Base-by-base conservation (phyloP, 2,888 invertebrate species). In the Drosophila barbarae region DNA sequence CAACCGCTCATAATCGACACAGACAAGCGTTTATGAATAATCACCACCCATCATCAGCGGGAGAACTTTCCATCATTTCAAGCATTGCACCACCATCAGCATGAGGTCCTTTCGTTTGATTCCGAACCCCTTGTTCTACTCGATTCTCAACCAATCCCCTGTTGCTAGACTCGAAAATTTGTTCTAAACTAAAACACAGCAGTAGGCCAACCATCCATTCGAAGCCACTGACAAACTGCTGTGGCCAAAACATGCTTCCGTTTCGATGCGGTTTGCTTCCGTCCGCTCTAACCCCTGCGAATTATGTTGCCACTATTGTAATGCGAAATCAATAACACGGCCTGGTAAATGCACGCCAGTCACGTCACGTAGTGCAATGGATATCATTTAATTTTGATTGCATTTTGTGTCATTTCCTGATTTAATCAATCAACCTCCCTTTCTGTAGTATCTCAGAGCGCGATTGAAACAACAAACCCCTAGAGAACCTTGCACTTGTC, bases 251-350 rank as follows among this genome's bases (percentile, higher is more conserved):
- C 7, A 21, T 13, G 42, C 55, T 67, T 54, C 55, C 68, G 68
- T 21, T 63, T 54, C 32, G 68, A 36, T 67, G 56, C 55, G 47
- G 49, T 35, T 66, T 32, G 13, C 1, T 7, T 5, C 1, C 26
- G 3, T 5, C 12, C 5, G 13, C 26, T 58, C 10, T 15, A 12
- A 18, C 21, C 34, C 38, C 21, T 18, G 7, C 50, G 21, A 44
- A 30, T 41, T 39, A 12, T 39, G 23, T 1, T 21, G 15, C 39
- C 35, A 51, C 13, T 59, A 54, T 54, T 26, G 26, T 76, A 73
- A 76, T 68, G 65, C 34, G 35, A 83, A 82, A 85, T 77, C 85
- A 71, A 77, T 84, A 82, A 54, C 44, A 32, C 52, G 44, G 53
- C 57, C 51, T 46, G 76, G 82, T 66, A 66, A 72, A 36, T 68